Evolutionary conservation across 2,888 invertebrate species (phyloP), one percentile per base, ranked within the genome.

Genomic region (Cephalotes varians): DNA sequence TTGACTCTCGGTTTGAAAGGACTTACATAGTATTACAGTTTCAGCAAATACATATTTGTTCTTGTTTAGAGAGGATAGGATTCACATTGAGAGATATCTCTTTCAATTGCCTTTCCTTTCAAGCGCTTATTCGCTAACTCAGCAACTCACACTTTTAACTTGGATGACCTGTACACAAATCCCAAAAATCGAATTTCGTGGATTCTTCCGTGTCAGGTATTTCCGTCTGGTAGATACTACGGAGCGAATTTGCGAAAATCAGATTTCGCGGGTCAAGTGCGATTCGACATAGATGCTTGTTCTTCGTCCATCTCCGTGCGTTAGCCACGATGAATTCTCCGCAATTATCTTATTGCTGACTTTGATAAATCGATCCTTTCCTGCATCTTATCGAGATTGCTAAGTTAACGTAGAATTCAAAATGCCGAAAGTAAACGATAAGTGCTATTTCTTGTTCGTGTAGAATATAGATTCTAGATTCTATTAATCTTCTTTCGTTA

Each of bases 321-420:
- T 87, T 89, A 58, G 58, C 79, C 31, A 84, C 73, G 67, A 86
- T 82, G 85, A 88, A 86, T 89, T 83, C 82, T 67, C 81, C 73
- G 86, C 88, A 88, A 90, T 90, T 90, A 83, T 86, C 87, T 86
- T 83, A 88, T 86, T 88, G 87, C 71, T 67, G 81, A 90, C 87
- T 90, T 86, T 60, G 86, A 84, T 86, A 84, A 85, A 88, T 86
- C 87, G 86, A 87, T 87, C 86, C 79, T 85, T 88, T 71, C 62
- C 51, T 65, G 65, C 60, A 73, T 65, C 80, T 85, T 73, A 81
- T 58, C 67, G 31, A 28, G 25, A n/a, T 25, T 47, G 31, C 12
- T 25, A 47, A 76, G 62, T 81, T 71, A 40, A 37, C 73, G 25
- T 49, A 18, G 12, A 37, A 51, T 58, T 56, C 28, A n/a, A 62